These are phyloP conservation scores for Liposcelis brunnea DNA, from an alignment of 2,888 invertebrate species.

Conservation along the genomic window DNA sequence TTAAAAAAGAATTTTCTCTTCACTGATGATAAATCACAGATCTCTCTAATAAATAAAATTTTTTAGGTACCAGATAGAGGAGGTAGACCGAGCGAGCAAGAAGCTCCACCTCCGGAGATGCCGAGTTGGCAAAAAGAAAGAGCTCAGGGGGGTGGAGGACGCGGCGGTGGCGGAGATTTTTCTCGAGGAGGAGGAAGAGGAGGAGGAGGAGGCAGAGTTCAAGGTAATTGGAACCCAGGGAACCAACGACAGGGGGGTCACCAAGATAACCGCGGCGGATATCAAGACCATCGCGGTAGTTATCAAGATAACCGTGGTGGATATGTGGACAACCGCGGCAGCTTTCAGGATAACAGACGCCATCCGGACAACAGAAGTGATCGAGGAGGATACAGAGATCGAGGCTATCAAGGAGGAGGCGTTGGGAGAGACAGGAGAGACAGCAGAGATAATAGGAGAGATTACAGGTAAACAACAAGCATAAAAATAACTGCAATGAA, in stretches of 20 bases:
- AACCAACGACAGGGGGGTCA: constrained; percentile 17
- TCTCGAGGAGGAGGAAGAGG: constrained; percentile 19
- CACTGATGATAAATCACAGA: background rate
- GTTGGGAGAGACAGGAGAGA: constrained; percentile 9
- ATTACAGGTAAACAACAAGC: constrained; percentile 1
- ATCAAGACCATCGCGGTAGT: constrained; percentile 13
- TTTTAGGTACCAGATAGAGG: constrained; percentile 80
- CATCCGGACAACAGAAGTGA: constrained; percentile 11
- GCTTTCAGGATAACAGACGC: constrained; percentile 15
- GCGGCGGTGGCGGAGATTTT: constrained; percentile 23
- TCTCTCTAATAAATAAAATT: background rate
- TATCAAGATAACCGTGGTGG: constrained; percentile 22
- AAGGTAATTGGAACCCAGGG: constrained; percentile 16
- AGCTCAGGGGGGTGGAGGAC: constrained; percentile 18
- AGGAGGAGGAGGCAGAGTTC: constrained; percentile 22
- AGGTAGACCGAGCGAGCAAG: constrained; percentile 77
- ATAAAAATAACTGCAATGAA: too few species aligned
- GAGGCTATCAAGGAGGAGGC: constrained; percentile 12
- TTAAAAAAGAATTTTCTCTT: too few species aligned
- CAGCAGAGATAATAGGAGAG: constrained; percentile 8
- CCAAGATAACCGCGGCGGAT: constrained; percentile 15
- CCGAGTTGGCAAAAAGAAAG: constrained; percentile 70
- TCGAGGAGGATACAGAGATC: constrained; percentile 12
- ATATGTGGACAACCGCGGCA: constrained; percentile 17
- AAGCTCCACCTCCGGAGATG: constrained; percentile 93